Percentiles rank a stretch among this genome's conserved stretches.
Conservation (phyloP, 2,888 invertebrate species). For the Orthosia gracilis region DNA sequence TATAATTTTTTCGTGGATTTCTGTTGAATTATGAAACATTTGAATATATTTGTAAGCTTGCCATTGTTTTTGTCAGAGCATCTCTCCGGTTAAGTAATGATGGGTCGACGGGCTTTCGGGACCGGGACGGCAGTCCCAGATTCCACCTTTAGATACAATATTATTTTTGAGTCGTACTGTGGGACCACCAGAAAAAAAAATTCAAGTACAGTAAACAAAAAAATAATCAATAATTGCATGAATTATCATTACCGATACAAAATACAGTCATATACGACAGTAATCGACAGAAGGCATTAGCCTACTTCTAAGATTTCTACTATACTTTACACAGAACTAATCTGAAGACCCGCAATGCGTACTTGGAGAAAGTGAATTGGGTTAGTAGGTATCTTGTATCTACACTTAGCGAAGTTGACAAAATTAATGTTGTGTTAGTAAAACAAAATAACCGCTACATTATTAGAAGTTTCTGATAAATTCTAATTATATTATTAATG, state of each 20-base stretch:
- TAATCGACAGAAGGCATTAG: too few relatives aligned
- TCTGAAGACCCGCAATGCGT: constrained; percentile 39
- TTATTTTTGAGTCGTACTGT: too few relatives aligned
- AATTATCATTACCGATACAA: too few relatives aligned
- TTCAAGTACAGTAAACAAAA: too few relatives aligned
- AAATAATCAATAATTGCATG: too few relatives aligned
- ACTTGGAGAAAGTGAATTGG: constrained; percentile 40
- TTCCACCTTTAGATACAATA: too few relatives aligned
- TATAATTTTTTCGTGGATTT: neutral
- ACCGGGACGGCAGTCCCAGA: too few relatives aligned
- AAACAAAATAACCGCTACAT: neutral
- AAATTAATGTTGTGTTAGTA: neutral
- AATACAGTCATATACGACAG: too few relatives aligned
- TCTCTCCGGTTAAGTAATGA: neutral
- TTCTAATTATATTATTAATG: neutral
- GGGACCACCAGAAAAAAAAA: too few relatives aligned
- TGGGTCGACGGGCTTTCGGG: too few relatives aligned
- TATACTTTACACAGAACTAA: neutral
- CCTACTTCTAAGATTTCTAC: neutral
- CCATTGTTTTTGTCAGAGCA: neutral
- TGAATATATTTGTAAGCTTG: too few relatives aligned
- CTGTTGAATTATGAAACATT: too few relatives aligned
- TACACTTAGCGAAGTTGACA: neutral
- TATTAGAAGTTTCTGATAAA: neutral
- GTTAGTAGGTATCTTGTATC: constrained; percentile 19